phyloP scores from a whole-genome alignment of 2,888 invertebrate genomes.

The Copidosoma aretas region DNA sequence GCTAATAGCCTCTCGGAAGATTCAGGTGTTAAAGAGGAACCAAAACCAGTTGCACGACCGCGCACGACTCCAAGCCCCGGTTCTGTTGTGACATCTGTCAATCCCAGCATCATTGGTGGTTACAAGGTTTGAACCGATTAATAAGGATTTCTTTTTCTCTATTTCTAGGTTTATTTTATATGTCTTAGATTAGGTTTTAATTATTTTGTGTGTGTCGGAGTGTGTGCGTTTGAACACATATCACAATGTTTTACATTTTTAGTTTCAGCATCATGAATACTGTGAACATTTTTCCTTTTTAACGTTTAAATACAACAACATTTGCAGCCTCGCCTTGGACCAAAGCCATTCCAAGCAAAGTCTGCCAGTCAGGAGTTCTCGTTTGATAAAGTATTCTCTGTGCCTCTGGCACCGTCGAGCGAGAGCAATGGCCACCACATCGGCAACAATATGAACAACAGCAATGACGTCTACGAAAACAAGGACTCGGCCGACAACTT shows the following conservation, averaged over 20 bases:
- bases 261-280: conserved; percentile 19
- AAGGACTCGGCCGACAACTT: conserved; percentile 42
- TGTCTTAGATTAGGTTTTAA: background rate
- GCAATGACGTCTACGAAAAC: conserved; percentile 38
- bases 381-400: conserved; percentile 83
- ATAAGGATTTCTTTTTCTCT: background rate
- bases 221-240: conserved; percentile 3
- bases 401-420: conserved; percentile 72
- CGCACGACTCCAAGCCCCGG: conserved; percentile 71
- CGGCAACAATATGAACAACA: conserved; percentile 41
- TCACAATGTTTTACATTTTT: background rate
- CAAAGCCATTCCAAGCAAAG: conserved; percentile 84
- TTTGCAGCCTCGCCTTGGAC: conserved; percentile 80
- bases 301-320: conserved; percentile 33
- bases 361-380: conserved; percentile 76
- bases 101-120: conserved; percentile 68
- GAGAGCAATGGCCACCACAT: conserved; percentile 58
- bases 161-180: conserved; percentile 12
- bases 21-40: conserved; percentile 69
- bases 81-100: conserved; percentile 68
- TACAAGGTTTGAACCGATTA: conserved; percentile 73
- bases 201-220: conserved; percentile 22
- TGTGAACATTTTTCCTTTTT: conserved; percentile 13
- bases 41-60: conserved; percentile 74
- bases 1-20: conserved; percentile 76